These are phyloP conservation scores for Euproctis similis DNA, from an alignment of 2,888 invertebrate species.

Conservation along the genomic window DNA sequence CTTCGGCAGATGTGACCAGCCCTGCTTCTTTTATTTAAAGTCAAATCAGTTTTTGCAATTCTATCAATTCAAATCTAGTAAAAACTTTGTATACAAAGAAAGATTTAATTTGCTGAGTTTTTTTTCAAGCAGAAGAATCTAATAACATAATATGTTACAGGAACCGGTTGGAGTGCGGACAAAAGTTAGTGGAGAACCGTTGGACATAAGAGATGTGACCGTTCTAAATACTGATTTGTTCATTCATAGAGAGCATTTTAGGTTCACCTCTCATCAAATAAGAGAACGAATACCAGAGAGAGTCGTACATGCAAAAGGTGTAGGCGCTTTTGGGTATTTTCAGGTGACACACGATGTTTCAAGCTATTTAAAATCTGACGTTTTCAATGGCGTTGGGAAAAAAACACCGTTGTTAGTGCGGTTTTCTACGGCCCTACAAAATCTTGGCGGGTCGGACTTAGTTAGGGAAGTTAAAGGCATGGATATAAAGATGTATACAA, in stretches of 20 bases:
- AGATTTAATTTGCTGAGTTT: no score
- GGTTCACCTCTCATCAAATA: slow-evolving; percentile 77
- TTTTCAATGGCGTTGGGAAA: slow-evolving; percentile 84
- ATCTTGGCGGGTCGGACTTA: slow-evolving; percentile 88
- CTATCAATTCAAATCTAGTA: no score
- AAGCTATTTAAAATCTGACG: slow-evolving; percentile 82
- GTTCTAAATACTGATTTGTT: slow-evolving; percentile 3
- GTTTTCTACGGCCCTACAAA: slow-evolving; percentile 87
- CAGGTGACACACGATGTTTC: slow-evolving; percentile 88
- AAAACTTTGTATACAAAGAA: no score
- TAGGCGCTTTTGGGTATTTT: slow-evolving; percentile 88
- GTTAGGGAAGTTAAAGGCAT: slow-evolving; percentile 89
- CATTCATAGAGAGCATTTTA: slow-evolving; percentile 26
- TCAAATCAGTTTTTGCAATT: no score
- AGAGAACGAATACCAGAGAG: slow-evolving; percentile 92
- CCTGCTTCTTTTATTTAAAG: no score
- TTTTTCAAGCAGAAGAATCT: no score
- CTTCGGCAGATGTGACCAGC: no score
- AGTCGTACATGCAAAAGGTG: slow-evolving; percentile 94
- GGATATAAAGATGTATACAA: slow-evolving; percentile 92
- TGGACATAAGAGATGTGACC: slow-evolving; percentile 3
- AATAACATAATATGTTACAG: slow-evolving; percentile 4
- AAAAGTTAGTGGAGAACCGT: slow-evolving; percentile 4
- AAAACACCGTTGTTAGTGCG: slow-evolving; percentile 83
- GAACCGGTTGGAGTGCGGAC: slow-evolving; percentile 3